A percentile compares a stretch with the other conserved stretches of the same genome.
phyloP scores from a whole-genome alignment of 2,888 invertebrate genomes.

The Ferdinandea cuprea region DNA sequence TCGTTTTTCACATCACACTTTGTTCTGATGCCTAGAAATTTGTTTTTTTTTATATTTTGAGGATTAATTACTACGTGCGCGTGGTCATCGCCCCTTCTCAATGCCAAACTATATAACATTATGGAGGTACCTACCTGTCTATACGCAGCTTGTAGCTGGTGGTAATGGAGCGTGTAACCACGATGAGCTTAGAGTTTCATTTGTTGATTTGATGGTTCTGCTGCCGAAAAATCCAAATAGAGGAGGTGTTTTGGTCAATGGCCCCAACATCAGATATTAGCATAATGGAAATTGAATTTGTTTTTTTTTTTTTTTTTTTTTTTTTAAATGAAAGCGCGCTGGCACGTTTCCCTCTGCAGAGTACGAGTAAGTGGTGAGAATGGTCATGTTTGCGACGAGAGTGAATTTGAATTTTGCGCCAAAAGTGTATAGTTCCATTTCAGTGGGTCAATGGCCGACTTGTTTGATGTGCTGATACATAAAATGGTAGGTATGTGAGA shows the following conservation, averaged over 20 bases:
- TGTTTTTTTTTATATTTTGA: too few relatives aligned
- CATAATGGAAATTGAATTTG: conserved; percentile 69
- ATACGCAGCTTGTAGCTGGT: conserved; percentile 32
- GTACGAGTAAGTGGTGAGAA: conserved; percentile 37
- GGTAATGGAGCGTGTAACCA: conserved; percentile 48
- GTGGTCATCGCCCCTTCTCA: conserved; percentile 71
- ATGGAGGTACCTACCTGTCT: background rate
- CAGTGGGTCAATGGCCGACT: conserved; percentile 60
- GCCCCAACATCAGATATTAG: conserved; percentile 46
- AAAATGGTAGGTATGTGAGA: too few relatives aligned
- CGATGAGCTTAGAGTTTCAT: background rate
- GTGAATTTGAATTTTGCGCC: conserved; percentile 67
- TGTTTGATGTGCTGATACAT: conserved; percentile 19
- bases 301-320: conserved; percentile 25
- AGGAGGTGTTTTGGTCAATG: conserved; percentile 55
- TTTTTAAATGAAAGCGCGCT: conserved; percentile 19
- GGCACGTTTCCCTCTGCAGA: background rate
- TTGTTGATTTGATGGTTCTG: conserved; percentile 15
- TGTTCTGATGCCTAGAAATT: conserved; percentile 31
- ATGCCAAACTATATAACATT: conserved; percentile 42
- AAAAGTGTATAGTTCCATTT: conserved; percentile 31
- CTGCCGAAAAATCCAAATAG: conserved; percentile 39
- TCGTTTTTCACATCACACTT: conserved; percentile 33
- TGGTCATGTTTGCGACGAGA: conserved; percentile 63
- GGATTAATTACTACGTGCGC: conserved; percentile 61